Percentiles rank a stretch among this genome's conserved stretches.
These are phyloP conservation scores for Amphiprion ocellaris DNA, from an alignment of 2,113 vertebrate genomes.

Conservation along the genomic window DNA sequence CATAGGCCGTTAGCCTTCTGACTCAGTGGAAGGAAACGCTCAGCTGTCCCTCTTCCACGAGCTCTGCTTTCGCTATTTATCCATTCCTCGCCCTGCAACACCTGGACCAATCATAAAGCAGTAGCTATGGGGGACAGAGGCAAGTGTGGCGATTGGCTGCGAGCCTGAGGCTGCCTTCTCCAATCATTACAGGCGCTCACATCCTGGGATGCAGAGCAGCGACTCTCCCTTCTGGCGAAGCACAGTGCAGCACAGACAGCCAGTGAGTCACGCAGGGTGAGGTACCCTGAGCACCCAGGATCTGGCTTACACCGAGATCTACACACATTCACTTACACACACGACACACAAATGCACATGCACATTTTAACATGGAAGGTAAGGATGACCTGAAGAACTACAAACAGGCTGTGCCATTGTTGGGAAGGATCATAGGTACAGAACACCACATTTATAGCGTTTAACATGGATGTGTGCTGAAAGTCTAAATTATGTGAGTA, in stretches of 20 bases:
- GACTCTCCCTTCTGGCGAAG: conserved; percentile 58
- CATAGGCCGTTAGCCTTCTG: not conserved
- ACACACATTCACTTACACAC: conserved; percentile 22
- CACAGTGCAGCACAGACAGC: conserved; percentile 59
- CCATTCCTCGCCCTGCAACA: conserved; percentile 81
- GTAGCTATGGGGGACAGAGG: conserved; percentile 72
- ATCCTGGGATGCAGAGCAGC: conserved; percentile 70
- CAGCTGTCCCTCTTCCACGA: conserved; percentile 10
- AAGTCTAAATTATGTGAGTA: not conserved
- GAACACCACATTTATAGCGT: conserved; percentile 2
- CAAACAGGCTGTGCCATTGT: not conserved
- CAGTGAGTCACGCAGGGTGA: conserved; percentile 79
- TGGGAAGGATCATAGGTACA: not conserved
- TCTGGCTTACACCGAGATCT: conserved; percentile 45
- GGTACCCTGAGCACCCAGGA: conserved; percentile 52
- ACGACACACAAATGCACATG: conserved; percentile 3
- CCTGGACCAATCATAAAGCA: conserved; percentile 80
- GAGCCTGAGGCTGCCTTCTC: conserved; percentile 60
- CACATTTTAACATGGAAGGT: not conserved
- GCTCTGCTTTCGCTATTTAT: conserved; percentile 38
- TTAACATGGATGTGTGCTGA: not conserved
- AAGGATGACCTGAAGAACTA: conserved; percentile 17
- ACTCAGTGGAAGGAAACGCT: conserved; percentile 28
- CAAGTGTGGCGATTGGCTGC: conserved; percentile 72
- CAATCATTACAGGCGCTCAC: conserved; percentile 70